Evolutionary conservation across 1,140 invertebrate genomes (phyloP).

Genomic region (Heliothis subflexa): DNA sequence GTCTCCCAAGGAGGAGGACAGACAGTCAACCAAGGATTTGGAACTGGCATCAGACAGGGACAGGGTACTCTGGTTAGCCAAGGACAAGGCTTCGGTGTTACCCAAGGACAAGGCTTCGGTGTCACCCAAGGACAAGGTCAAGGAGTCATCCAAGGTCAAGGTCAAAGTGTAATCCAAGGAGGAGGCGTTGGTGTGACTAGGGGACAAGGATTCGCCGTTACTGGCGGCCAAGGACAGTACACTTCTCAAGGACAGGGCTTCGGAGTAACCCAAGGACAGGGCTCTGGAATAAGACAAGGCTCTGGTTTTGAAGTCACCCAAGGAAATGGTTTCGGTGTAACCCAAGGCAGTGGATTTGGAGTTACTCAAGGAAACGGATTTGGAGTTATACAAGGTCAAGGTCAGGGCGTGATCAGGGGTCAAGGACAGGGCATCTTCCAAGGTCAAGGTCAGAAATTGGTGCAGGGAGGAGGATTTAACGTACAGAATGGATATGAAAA

Average conservation of each 20-base stretch:
- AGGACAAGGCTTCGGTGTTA: constrained; percentile 41
- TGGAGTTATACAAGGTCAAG: constrained; percentile 34
- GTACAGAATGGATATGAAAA: constrained; percentile 62
- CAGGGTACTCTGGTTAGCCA: constrained; percentile 35
- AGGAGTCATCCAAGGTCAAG: constrained; percentile 42
- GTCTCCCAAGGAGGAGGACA: constrained; percentile 37
- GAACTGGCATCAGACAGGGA: constrained; percentile 45
- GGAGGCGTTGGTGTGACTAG: background rate
- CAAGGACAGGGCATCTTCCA: constrained; percentile 34
- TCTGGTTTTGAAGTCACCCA: constrained; percentile 9
- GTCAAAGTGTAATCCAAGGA: background rate
- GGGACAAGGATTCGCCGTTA: constrained; percentile 7
- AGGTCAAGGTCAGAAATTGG: constrained; percentile 48
- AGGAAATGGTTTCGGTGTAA: constrained; percentile 35
- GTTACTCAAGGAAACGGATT: constrained; percentile 49
- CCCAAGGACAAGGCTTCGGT: constrained; percentile 31
- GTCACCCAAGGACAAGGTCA: constrained; percentile 11
- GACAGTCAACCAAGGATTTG: constrained; percentile 44
- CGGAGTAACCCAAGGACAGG: constrained; percentile 16
- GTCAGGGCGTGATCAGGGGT: constrained; percentile 2
- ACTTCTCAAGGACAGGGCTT: constrained; percentile 35
- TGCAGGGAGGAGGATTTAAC: constrained; percentile 53
- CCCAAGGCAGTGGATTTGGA: constrained; percentile 40
- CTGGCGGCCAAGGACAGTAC: constrained; percentile 22
- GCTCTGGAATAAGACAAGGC: constrained; percentile 30